These are phyloP conservation scores for Lophochroa leadbeateri DNA, from an alignment of 2,113 vertebrate genomes.

Conservation along the genomic window DNA sequence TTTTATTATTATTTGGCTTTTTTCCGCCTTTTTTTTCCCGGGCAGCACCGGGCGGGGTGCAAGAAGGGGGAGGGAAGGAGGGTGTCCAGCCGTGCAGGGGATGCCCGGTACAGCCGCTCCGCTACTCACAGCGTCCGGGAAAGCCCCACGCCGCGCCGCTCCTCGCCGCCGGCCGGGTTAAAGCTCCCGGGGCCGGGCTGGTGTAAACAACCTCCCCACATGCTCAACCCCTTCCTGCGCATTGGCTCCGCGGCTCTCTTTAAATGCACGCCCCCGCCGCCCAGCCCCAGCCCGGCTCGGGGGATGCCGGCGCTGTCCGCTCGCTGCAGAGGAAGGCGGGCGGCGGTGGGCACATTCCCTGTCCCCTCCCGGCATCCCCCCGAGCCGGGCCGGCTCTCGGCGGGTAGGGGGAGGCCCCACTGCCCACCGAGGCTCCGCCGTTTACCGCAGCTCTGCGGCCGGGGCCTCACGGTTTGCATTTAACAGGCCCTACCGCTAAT, in stretches of 20 bases:
- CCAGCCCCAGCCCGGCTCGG: not conserved
- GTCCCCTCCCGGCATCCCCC: too few species aligned
- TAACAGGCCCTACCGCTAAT: not conserved
- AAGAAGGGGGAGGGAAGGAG: not conserved
- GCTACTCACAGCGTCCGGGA: not conserved
- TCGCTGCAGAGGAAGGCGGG: not conserved
- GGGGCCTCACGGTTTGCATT: not conserved
- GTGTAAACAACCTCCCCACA: slow-evolving; percentile 69
- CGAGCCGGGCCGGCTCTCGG: not conserved
- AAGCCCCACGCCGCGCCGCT: not conserved
- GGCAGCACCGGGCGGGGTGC: too few species aligned
- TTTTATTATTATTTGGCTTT: too few species aligned
- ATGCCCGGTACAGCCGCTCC: not conserved
- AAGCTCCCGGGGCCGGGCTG: slow-evolving; percentile 34
- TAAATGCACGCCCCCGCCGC: slow-evolving; percentile 48
- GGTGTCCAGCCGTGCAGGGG: not conserved
- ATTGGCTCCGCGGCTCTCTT: slow-evolving; percentile 44
- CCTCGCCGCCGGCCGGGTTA: slow-evolving; percentile 55
- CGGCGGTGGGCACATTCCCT: not conserved
- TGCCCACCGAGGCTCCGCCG: not conserved
- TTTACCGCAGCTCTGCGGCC: not conserved
- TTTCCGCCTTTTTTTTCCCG: too few species aligned
- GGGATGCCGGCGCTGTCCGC: not conserved
- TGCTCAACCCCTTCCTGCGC: slow-evolving; percentile 55
- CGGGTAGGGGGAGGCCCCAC: not conserved